Percentiles rank a stretch among this genome's conserved stretches.
phyloP scores from a whole-genome alignment of 2,113 vertebrate species.

The Elaphurus davidianus region DNA sequence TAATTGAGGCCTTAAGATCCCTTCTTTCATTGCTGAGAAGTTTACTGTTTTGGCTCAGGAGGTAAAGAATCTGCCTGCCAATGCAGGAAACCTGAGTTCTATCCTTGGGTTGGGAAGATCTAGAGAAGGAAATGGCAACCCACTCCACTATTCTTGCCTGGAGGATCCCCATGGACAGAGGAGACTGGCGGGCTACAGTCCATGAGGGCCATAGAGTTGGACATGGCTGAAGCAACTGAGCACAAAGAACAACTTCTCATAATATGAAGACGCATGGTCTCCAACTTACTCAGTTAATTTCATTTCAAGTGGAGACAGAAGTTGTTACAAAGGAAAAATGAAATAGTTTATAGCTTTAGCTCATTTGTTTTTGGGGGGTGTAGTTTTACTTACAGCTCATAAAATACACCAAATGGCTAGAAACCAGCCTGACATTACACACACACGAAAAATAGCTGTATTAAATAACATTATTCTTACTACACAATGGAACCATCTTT shows the following conservation, averaged over 20 bases:
- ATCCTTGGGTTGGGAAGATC: not conserved
- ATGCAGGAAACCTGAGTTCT: not conserved
- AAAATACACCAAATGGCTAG: constrained; percentile 2
- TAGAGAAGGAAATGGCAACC: not conserved
- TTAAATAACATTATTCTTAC: constrained; percentile 42
- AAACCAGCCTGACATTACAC: not conserved
- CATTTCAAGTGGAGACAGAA: constrained; percentile 35
- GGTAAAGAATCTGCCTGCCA: not conserved
- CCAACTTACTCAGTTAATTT: constrained; percentile 40
- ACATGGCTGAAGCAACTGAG: not conserved
- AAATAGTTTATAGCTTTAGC: constrained; percentile 8
- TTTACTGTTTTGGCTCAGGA: not conserved
- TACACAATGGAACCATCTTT: constrained; percentile 24
- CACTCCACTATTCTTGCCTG: not conserved
- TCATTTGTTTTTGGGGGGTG: not conserved
- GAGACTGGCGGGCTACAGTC: not conserved
- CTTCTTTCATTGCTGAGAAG: constrained; percentile 52
- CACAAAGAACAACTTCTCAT: constrained; percentile 3
- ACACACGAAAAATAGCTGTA: constrained; percentile 36
- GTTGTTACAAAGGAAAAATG: constrained; percentile 21
- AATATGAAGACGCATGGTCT: not conserved
- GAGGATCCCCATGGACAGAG: not conserved
- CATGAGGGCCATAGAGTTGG: not conserved
- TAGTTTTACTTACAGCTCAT: not conserved
- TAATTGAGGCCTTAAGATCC: constrained; percentile 42